Conservation (phyloP, 2,888 invertebrate genomes). For the Lepidocyrtoides sp. region DNA sequence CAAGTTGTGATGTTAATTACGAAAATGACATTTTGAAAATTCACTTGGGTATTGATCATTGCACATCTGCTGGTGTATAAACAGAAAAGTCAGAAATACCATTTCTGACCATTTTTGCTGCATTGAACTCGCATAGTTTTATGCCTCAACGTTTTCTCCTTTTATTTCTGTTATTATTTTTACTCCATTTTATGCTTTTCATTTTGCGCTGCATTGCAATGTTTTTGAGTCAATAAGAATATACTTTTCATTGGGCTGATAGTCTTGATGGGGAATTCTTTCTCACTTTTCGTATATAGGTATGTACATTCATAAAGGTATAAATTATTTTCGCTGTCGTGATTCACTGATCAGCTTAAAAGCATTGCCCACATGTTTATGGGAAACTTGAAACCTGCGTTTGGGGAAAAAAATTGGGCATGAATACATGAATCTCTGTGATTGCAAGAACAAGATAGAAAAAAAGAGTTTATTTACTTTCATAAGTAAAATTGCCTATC, state of each 20-base stretch:
- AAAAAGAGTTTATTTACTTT: neutral
- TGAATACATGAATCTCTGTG: neutral
- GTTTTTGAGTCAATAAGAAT: neutral
- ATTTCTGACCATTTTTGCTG: neutral
- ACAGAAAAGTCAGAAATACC: neutral
- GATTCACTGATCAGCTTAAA: conserved; percentile 11
- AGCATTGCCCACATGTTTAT: neutral
- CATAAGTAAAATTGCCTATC: conserved; percentile 5
- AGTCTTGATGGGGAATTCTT: neutral
- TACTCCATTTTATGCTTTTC: neutral
- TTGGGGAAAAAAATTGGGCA: neutral
- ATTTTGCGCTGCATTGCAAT: neutral
- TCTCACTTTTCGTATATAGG: neutral
- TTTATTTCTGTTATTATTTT: neutral
- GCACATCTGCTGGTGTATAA: neutral
- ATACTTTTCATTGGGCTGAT: neutral
- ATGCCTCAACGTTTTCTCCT: neutral
- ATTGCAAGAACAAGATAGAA: neutral
- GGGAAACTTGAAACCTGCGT: conserved; percentile 15
- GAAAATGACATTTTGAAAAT: neutral
- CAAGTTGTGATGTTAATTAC: conserved; percentile 6
- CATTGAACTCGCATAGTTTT: neutral
- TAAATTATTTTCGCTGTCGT: conserved; percentile 29
- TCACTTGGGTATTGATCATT: neutral
- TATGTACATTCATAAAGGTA: neutral